Percentiles rank a stretch among this genome's conserved stretches.
phyloP scores from a whole-genome alignment of 2,888 invertebrate genomes.

The Agrotis exclamationis region DNA sequence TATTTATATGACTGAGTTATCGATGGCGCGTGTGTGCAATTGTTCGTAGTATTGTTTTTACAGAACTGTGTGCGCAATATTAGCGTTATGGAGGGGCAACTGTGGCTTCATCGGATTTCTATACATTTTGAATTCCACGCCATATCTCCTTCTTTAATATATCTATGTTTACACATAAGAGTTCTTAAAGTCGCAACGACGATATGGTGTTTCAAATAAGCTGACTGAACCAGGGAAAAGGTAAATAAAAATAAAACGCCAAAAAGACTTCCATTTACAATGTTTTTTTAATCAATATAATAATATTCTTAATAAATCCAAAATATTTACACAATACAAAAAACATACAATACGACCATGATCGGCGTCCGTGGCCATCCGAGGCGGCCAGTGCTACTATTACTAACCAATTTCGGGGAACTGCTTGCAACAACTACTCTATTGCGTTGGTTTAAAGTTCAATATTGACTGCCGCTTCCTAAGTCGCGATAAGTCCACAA shows the following conservation, averaged over 20 bases:
- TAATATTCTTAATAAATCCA: slow-evolving; percentile 91
- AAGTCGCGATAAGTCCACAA: slow-evolving; percentile 40
- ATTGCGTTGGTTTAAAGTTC: slow-evolving; percentile 61
- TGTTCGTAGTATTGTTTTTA: no score
- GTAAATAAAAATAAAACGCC: slow-evolving; percentile 76
- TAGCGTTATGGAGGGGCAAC: no score
- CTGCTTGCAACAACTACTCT: slow-evolving; percentile 67
- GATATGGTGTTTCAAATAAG: no score
- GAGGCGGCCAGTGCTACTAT: slow-evolving; percentile 62
- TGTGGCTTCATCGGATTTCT: no score
- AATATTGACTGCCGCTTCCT: slow-evolving; percentile 64
- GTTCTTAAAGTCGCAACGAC: no score
- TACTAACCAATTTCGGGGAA: slow-evolving; percentile 63
- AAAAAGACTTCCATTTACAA: slow-evolving; percentile 83
- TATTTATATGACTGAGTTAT: no score
- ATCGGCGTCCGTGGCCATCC: slow-evolving; percentile 82
- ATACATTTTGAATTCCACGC: no score
- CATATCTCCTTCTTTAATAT: no score
- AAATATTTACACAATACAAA: slow-evolving; percentile 91
- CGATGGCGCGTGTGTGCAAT: no score
- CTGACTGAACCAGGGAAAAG: not conserved
- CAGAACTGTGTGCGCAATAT: no score
- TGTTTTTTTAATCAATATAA: slow-evolving; percentile 92
- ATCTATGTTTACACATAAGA: no score
- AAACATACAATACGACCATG: slow-evolving; percentile 89